phyloP scores from a whole-genome alignment of 2,113 vertebrate genomes.

The Smithornis capensis region DNA sequence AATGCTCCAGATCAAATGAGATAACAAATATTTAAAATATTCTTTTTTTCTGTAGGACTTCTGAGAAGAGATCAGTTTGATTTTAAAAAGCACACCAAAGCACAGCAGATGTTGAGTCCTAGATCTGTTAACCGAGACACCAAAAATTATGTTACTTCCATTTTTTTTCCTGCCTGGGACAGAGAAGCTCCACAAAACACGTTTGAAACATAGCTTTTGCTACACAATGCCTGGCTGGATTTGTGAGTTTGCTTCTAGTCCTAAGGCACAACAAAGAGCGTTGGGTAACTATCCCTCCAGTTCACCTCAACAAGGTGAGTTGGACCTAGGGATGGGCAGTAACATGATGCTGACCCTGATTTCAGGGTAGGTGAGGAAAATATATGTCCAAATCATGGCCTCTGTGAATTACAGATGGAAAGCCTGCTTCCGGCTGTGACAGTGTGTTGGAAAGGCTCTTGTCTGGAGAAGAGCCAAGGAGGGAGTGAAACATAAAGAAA shows the following conservation, averaged over 20 bases:
- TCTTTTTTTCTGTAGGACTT: neutral
- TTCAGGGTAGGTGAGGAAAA: neutral
- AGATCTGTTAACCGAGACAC: neutral
- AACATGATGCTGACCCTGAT: neutral
- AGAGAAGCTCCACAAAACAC: neutral
- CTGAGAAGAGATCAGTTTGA: neutral
- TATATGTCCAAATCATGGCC: neutral
- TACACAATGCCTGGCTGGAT: neutral
- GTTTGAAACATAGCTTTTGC: neutral
- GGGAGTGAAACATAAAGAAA: neutral
- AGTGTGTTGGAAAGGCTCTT: neutral
- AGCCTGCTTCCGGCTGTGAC: neutral
- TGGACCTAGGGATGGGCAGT: neutral
- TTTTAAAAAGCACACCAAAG: neutral
- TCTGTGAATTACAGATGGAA: neutral
- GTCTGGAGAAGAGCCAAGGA: neutral
- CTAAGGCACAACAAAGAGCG: accelerated
- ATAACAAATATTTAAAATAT: neutral
- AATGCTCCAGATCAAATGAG: neutral
- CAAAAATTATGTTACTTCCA: neutral
- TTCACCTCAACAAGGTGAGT: neutral
- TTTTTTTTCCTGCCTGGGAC: neutral
- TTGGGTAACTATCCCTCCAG: accelerated
- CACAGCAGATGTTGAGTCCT: neutral
- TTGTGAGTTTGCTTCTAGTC: neutral